Base-by-base conservation (phyloP, 2,888 invertebrate genomes). In the Coronaproctus castanopsis region DNA sequence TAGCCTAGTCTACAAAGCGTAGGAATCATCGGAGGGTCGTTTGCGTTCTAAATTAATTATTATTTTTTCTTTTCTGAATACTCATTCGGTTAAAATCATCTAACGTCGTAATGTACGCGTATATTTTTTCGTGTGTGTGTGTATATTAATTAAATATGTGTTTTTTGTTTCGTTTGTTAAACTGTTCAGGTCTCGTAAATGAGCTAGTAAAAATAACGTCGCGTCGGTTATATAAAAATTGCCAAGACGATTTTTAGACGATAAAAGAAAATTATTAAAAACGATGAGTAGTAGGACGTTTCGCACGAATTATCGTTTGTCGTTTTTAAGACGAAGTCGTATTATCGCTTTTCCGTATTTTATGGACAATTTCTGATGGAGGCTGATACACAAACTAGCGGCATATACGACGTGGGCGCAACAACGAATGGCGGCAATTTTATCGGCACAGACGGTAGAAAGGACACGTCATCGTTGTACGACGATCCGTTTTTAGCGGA, bases 401-500 rank as follows among this genome's bases (percentile, higher is more conserved):
- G 52, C 54, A 23, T 21, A 3, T 23, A 24, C 53, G 18, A 18
- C 56, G 53, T 58, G 18, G 55, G 14, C 8, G 18, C 54, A 14
- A 10, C 57, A 19, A 24, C 24, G 14, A 21, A 21, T 2, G 2
- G 22, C 22, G 51, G 21, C 14, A 3, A 1, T 24, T 5, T 8
- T 51, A 50, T 23, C 53, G 57, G 10, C 36, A 24, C 54, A 21
- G 21, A 19, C 8, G 18, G 5, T 54, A 57, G 2, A 54, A 58
- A 20, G 24, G 57, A 1, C 19, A 21, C 2, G 36, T 60, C 10
- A 57, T 55, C 57, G 55, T 57, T 60, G 59, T 59, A 62, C 54
- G 63, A 64, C 54, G 65, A 63, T 52, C 62, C 63, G 22, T 50
- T 64, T 50, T 59, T 66, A 48, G 63, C 66, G 8, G 80, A 80